These are phyloP conservation scores for Drosophila kurseongensis DNA, from an alignment of 1,140 invertebrate genomes.

Conservation along the genomic window DNA sequence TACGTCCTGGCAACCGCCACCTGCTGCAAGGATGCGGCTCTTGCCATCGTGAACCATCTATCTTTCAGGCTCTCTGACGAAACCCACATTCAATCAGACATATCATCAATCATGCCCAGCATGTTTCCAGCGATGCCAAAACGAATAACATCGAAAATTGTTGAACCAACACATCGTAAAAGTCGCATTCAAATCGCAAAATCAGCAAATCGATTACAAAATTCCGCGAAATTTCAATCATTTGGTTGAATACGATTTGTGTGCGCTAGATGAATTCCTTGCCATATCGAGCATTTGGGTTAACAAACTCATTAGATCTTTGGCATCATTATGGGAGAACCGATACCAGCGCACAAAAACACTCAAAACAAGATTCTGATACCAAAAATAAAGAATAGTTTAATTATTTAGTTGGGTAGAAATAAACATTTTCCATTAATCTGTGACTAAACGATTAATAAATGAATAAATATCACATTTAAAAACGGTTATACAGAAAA, in stretches of 20 bases:
- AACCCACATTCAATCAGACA: conserved; percentile 69
- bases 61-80: conserved; percentile 59
- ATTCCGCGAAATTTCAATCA: conserved; percentile 24
- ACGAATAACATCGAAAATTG: conserved; percentile 40
- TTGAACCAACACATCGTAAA: conserved; percentile 50
- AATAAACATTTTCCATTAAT: no score
- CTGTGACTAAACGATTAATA: no score
- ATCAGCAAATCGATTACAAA: conserved; percentile 20
- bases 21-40: conserved; percentile 15
- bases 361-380: no score
- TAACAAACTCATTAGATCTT: conserved; percentile 73
- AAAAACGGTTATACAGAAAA: no score
- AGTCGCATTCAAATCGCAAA: conserved; percentile 35
- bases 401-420: no score
- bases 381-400: no score
- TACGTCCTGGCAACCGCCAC: conserved; percentile 32
- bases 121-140: conserved; percentile 39
- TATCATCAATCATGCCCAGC: conserved; percentile 71
- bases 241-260: conserved; percentile 16
- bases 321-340: conserved; percentile 19
- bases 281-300: conserved; percentile 46
- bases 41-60: conserved; percentile 57
- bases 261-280: conserved; percentile 22
- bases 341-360: not conserved
- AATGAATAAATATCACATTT: no score